Evolutionary conservation across 2,113 vertebrate genomes (phyloP), one percentile per base, ranked within the genome.

Genomic region (Lutjanus erythropterus): DNA sequence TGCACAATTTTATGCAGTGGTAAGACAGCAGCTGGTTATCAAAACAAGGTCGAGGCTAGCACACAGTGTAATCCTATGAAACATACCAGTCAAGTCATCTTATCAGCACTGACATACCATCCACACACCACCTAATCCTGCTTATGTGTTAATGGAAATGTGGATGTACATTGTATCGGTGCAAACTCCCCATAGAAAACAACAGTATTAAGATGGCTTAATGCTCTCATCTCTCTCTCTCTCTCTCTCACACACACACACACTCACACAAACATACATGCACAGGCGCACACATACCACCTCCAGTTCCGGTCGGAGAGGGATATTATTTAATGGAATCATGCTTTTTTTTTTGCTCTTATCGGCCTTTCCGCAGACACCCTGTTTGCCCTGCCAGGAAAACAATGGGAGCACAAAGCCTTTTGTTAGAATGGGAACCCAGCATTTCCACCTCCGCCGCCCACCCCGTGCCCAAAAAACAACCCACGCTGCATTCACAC

Each of bases 261-360:
- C 61, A n/a, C 27, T 3, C 58, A 25, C 59, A n/a, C 46, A 35
- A 15, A 39, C 21, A 68, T 41, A 60, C 23, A 33, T 18, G 31
- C 6, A 78, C 44, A 46, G 11, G 37, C 37, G 52, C 55, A 70
- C 39, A 53, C 58, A 41, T n/a, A 49, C 61, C 71, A 86, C 86
- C 79, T 85, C 70, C 81, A n/a, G 73, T 84, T 84, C 55, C 10
- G 21, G 75, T 66, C 31, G 64, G 65, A 83, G 77, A 64, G 41
- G 73, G 70, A 62, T 77, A 76, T 78, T 88, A 90, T 90, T 90
- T 77, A 90, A 88, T 88, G 77, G 90, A 90, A 84, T 81, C 58
- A 37, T 74, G 55, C 19, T 83, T 83, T 56, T 75, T 78, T 62
- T 70, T 76, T 72, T 35, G 29, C 85, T 87, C 78, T 94, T 93